These are phyloP conservation scores for Dolichoris vasculosae DNA, from an alignment of 1,140 invertebrate species.

Conservation along the genomic window DNA sequence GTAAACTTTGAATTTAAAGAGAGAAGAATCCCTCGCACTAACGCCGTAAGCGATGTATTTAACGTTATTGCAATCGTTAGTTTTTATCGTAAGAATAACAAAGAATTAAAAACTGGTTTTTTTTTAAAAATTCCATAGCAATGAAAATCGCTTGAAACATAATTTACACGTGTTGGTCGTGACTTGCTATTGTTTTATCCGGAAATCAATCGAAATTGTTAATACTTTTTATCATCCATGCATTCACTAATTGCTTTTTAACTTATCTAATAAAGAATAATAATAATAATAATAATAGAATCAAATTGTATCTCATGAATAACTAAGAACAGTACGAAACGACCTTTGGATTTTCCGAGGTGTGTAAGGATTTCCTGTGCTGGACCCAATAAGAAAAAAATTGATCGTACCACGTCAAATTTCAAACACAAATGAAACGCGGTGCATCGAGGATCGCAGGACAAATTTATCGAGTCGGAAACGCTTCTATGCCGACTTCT, in stretches of 20 bases:
- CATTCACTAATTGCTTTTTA: constrained; percentile 4
- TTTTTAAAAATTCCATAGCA: constrained; percentile 1
- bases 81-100: too few relatives aligned
- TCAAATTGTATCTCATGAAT: background rate
- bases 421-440: constrained; percentile 4
- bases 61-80: too few relatives aligned
- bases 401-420: background rate
- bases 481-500: constrained; percentile 9
- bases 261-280: background rate
- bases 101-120: background rate
- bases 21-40: too few relatives aligned
- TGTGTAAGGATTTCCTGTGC: background rate
- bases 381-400: constrained; percentile 13
- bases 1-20: too few relatives aligned
- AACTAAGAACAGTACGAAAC: background rate
- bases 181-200: constrained; percentile 43
- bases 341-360: background rate
- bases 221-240: constrained; percentile 29
- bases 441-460: background rate
- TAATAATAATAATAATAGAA: background rate
- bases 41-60: too few relatives aligned
- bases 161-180: background rate
- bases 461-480: constrained; percentile 12
- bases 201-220: constrained; percentile 49
- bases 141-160: constrained; percentile 30